These are phyloP conservation scores for Echeneis naucrates DNA, from an alignment of 2,797 vertebrate species.

Conservation along the genomic window DNA sequence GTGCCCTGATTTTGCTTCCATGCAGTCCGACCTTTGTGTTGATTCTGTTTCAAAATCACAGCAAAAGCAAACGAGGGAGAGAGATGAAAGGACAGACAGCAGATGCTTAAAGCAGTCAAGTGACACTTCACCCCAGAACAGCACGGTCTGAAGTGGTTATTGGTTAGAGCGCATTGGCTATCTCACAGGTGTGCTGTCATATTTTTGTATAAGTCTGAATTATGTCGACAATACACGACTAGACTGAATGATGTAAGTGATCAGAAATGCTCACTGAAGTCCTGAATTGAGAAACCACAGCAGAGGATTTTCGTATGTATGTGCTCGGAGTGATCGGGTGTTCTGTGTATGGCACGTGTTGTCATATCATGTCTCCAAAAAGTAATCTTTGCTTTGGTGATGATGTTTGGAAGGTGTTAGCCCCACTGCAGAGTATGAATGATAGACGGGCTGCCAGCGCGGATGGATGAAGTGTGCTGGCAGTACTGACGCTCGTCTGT, in stretches of 20 bases:
- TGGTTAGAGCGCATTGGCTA: constrained; percentile 48
- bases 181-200: constrained; percentile 36
- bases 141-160: constrained; percentile 62
- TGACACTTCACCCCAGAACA: constrained; percentile 60
- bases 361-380: constrained; percentile 56
- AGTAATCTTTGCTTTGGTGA: constrained; percentile 61
- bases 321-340: constrained; percentile 5
- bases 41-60: constrained; percentile 43
- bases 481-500: constrained; percentile 50
- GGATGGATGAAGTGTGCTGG: constrained; percentile 73
- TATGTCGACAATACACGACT: constrained; percentile 14
- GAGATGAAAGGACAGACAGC: constrained; percentile 26
- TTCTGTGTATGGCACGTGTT: constrained; percentile 11
- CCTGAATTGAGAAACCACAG: constrained; percentile 16
- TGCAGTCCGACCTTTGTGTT: constrained; percentile 38
- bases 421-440: constrained; percentile 57
- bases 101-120: constrained; percentile 64
- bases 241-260: constrained; percentile 28
- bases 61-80: constrained; percentile 37
- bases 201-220: constrained; percentile 30
- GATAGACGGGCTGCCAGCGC: constrained; percentile 69
- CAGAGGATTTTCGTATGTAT: constrained; percentile 6
- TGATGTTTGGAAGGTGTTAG: constrained; percentile 52
- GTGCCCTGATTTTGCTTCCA: constrained; percentile 46
- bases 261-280: constrained; percentile 16